These are phyloP conservation scores for Agrotis segetum DNA, from an alignment of 2,888 invertebrate genomes.

Conservation along the genomic window DNA sequence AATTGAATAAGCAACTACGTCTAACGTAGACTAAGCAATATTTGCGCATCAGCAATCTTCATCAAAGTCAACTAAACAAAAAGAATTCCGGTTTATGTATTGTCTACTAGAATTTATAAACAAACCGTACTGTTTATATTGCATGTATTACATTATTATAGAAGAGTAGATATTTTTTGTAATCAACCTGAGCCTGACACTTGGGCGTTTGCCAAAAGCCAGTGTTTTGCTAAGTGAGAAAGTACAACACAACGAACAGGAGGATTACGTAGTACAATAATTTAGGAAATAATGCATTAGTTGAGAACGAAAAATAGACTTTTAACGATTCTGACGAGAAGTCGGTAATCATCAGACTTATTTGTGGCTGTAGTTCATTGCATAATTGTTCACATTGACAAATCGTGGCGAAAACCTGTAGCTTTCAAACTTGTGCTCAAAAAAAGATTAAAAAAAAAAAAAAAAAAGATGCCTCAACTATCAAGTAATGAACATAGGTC, in stretches of 20 bases:
- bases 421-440: constrained; percentile 1
- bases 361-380: constrained; percentile 17
- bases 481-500: constrained; percentile 6
- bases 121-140: constrained; percentile 58
- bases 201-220: constrained; percentile 65
- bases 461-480: not conserved
- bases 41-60: not conserved
- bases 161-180: constrained; percentile 58
- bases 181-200: constrained; percentile 62
- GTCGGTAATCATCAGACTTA: constrained; percentile 19
- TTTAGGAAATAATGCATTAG: constrained; percentile 51
- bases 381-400: constrained; percentile 12
- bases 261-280: constrained; percentile 53
- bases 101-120: constrained; percentile 59
- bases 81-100: constrained; percentile 43
- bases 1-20: constrained; percentile 1
- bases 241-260: constrained; percentile 53
- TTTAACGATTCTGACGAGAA: constrained; percentile 30
- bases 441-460: too few relatives aligned
- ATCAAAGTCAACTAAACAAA: constrained; percentile 25
- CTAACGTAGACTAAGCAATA: not conserved
- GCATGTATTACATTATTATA: constrained; percentile 49
- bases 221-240: constrained; percentile 67
- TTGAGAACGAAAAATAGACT: constrained; percentile 49
- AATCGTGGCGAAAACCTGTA: constrained; percentile 10